Evolutionary conservation across 2,113 vertebrate species (phyloP), one percentile per base, ranked within the genome.

Genomic region (Fregata magnificens): DNA sequence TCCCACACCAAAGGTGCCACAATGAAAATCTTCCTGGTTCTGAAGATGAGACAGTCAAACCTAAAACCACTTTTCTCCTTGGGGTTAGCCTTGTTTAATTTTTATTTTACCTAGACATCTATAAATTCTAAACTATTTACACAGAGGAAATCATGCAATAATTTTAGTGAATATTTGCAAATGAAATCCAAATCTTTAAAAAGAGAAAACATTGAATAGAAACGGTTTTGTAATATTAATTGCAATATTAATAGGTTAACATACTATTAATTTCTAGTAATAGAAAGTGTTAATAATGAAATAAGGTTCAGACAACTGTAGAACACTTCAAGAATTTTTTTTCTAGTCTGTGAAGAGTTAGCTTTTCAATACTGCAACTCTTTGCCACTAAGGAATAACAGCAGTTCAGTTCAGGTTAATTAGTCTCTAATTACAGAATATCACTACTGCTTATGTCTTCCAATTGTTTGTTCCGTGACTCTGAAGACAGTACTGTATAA

Each of bases 351-450:
- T 63, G 69, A 96, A 93, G 42, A 53, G 24, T 55, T 58, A 32
- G 44, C 61, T 93, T 93, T 90, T 90, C 74, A 56, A 79, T 92
- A 76, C 20, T 42, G 62, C 45, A 97, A 61, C 18, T 58, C 74
- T 92, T 58, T 92, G 63, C 42, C 96, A 89, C 26, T 90, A 92
- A 97, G 49, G 80, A 96, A 96, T 95, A 96, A 92, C 83, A 95
- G 69, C 47, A 89, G 88, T 92, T 85, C 52, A 82, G 50, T 86
- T 92, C 50, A 95, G 73, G 69, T 95, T 96, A 96, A 96, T 96
- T 96, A 91, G 65, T 92, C 56, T 95, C 93, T 97, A 97, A 98
- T 98, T 97, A 97, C 70, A 88, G 94, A 77, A 65, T 69, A 87
- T 88, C 79, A 67, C 31, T 82, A 67, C 71, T 93, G 53, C 67